Evolutionary conservation across 2,797 vertebrate species (phyloP), one percentile per base, ranked within the genome.

Genomic region (Malacoraja senta): DNA sequence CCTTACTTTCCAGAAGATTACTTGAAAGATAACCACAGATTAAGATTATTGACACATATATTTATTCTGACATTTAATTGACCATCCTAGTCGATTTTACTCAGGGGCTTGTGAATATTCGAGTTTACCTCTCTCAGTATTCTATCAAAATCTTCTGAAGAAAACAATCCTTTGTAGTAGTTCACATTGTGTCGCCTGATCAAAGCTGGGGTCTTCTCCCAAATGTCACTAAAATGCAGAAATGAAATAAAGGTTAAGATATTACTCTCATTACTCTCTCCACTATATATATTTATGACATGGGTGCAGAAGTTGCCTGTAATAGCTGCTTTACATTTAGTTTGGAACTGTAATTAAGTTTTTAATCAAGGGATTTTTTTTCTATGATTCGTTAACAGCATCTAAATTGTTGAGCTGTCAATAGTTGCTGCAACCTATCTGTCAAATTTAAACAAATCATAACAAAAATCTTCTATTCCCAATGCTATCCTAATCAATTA

Each of bases 141-240:
- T 13, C 95, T 94, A 94, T 99, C 98, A 93, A 99, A 96, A 93
- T 98, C 98, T 0, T 96, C 95, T 0, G 98, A 98, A 38, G 98
- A 99, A 95, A 99, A 99, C 0, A 99, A 96, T 19, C 97, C 98
- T 72, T 95, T 95, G 94, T 98, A 99, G 94, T 98, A 99, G 88
- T 95, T 91, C 29, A 93, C 96, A 94, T 98, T 97, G 58, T 96
- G 95, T 0, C 98, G 96, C 91, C 96, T 97, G 93, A 99, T 95
- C 81, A 98, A 95, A 94, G 98, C 95, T 0, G 98, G 98, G 90
- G 97, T 97, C 95, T 97, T 98, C 95, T 99, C 99, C 99, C 99
- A 99, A 0, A 96, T 96, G 81, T 97, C 96, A 93, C 97, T 98
- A 15, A 38, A 84, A 93, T 93, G 24, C 24, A 92, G 21, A 58